Base-by-base conservation (phyloP, 2,113 vertebrate species). In the Rhynchomys soricoides region DNA sequence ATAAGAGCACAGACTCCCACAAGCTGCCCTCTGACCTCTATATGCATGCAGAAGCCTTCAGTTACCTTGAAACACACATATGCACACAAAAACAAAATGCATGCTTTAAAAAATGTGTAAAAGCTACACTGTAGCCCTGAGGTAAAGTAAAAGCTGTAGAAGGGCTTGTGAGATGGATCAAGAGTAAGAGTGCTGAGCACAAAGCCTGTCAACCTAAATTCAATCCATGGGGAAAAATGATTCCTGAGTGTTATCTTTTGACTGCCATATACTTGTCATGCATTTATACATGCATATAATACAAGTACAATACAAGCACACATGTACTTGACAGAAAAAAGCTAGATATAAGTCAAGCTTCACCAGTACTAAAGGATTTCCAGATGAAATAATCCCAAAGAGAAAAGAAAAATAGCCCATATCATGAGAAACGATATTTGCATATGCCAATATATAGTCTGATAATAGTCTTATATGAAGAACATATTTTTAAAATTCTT, bases 351-450 rank as follows among this genome's bases (percentile, higher is more conserved):
- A 73, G 90, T 70, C 79, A 9, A 2, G 79, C 7, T 15, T 95
- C 37, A 85, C 83, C n/a, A 89, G 89, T 92, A 94, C 34, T 48
- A 66, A 90, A 57, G 48, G 43, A 2, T n/a, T 95, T 66, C 50
- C n/a, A 37, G n/a, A 52, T 75, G 16, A 90, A 83, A 86, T 83
- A 45, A 93, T 92, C 11, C 5, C 31, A 86, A 77, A 16, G 48
- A 83, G 19, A 92, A 59, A 94, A 48, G 55, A 40, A 66, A 92
- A 19, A 77, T 48, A 88, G 48, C 0, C 4, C 22, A 92, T 2
- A 48, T 22, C 7, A 40, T 71, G 11, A 7, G 5, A 86, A 96
- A 82, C 89, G 64, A 55, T 71, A 55, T 55, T 95, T 93, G 31
- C 10, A 74, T 87, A 29, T 50, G 26, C 45, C n/a, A 9, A 89